phyloP scores from a whole-genome alignment of 2,113 vertebrate species.

The Mesocricetus auratus region DNA sequence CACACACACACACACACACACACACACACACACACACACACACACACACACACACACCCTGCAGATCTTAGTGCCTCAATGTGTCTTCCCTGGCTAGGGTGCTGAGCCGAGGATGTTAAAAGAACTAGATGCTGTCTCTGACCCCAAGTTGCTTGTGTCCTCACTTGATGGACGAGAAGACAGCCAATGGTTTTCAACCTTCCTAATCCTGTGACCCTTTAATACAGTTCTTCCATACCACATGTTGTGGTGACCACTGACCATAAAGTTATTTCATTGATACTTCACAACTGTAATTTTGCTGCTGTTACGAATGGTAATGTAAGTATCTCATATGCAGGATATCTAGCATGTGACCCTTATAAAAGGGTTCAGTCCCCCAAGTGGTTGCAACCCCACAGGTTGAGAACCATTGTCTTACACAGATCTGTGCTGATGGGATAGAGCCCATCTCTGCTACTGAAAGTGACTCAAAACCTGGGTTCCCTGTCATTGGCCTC shows the following conservation, averaged over 20 bases:
- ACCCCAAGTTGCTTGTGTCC: neutral
- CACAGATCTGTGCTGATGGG: rapidly evolving
- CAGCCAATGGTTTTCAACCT: neutral
- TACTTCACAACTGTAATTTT: neutral
- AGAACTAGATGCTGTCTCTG: neutral
- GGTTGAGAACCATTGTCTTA: neutral
- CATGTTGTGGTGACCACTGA: neutral
- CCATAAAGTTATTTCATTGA: neutral
- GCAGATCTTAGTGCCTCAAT: neutral
- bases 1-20: neutral
- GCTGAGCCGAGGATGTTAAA: neutral
- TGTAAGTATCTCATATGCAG: neutral
- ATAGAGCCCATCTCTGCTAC: neutral
- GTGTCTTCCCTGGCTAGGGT: neutral
- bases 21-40: neutral
- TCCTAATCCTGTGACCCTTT: neutral
- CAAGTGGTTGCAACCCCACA: neutral
- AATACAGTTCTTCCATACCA: neutral
- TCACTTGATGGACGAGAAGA: neutral
- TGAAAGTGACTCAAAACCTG: neutral
- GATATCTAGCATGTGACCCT: neutral
- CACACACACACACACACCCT: neutral
- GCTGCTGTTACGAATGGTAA: neutral
- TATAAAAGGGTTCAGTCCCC: neutral
- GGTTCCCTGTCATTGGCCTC: neutral